A percentile compares a stretch with the other conserved stretches of the same genome.
Evolutionary conservation across 2,888 invertebrate species (phyloP).

Genomic region (Ceratothoa steindachneri): DNA sequence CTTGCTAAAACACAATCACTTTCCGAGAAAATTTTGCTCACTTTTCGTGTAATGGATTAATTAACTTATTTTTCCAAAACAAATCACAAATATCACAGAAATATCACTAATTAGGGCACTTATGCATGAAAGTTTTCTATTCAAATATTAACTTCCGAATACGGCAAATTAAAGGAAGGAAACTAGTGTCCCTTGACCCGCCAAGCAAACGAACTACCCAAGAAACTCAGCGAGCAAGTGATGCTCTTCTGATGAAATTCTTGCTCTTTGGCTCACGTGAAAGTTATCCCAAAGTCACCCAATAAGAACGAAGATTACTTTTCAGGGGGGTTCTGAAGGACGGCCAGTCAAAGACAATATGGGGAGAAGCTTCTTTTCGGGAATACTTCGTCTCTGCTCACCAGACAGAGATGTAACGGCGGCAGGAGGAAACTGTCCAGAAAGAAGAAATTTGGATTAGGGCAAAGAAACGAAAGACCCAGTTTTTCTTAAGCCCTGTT

Average conservation of each 20-base stretch:
- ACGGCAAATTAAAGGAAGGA: background rate
- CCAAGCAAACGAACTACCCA: background rate
- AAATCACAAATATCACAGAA: background rate
- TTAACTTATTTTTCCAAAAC: too few species aligned
- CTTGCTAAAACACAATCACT: background rate
- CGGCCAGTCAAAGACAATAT: background rate
- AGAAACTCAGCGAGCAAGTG: background rate
- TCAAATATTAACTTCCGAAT: background rate
- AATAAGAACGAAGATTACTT: conserved; percentile 4
- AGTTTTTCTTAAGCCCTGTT: too few species aligned
- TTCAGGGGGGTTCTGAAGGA: conserved; percentile 9
- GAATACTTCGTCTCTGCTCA: background rate
- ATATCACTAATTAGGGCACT: background rate
- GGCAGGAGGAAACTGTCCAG: background rate
- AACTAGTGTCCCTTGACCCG: background rate
- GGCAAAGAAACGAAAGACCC: too few species aligned
- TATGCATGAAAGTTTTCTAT: background rate
- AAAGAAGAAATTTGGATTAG: background rate
- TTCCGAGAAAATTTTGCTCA: background rate
- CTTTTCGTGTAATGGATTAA: background rate
- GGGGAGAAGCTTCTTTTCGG: background rate
- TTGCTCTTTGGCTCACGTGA: background rate
- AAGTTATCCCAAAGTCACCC: conserved; percentile 6
- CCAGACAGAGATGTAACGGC: background rate
- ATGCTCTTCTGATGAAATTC: conserved; percentile 1